phyloP scores from a whole-genome alignment of 2,888 invertebrate species.

The Chydorus sphaericus region DNA sequence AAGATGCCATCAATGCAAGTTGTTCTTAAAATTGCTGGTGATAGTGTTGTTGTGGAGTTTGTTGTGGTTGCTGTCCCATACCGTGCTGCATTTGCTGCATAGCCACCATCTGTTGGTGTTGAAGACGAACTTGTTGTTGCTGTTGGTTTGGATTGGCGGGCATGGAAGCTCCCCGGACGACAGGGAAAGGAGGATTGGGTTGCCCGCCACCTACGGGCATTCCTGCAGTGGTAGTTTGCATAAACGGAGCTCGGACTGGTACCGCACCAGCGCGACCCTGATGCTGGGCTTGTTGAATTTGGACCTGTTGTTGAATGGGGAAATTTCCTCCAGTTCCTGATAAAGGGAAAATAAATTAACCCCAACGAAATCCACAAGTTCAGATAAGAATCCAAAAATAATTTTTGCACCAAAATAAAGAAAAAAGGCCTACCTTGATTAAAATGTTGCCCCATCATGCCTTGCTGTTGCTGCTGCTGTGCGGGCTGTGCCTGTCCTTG shows the following conservation, averaged over 20 bases:
- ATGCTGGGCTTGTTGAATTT: slow-evolving; percentile 15
- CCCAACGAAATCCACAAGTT: neutral
- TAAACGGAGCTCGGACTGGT: neutral
- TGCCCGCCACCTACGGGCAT: neutral
- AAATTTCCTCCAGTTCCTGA: slow-evolving; percentile 17
- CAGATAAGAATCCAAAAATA: too few relatives aligned
- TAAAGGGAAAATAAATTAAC: neutral
- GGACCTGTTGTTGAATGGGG: slow-evolving; percentile 17
- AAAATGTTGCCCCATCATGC: slow-evolving; percentile 18
- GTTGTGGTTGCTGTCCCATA: slow-evolving; percentile 21
- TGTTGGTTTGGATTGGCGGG: slow-evolving; percentile 16
- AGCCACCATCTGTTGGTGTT: slow-evolving; percentile 41
- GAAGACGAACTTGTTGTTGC: slow-evolving; percentile 14
- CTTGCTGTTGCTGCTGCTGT: slow-evolving; percentile 44
- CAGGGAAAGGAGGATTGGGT: neutral
- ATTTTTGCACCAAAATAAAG: neutral
- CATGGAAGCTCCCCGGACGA: slow-evolving; percentile 13
- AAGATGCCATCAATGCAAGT: too few relatives aligned
- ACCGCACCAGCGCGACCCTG: slow-evolving; percentile 11
- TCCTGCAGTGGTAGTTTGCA: neutral
- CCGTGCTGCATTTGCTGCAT: slow-evolving; percentile 28
- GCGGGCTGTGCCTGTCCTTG: slow-evolving; percentile 11
- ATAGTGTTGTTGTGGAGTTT: slow-evolving; percentile 34
- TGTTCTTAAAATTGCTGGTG: slow-evolving; percentile 35
- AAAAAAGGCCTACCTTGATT: neutral